These are phyloP conservation scores for Spisula subtruncata DNA, from an alignment of 2,888 invertebrate species.

Conservation along the genomic window DNA sequence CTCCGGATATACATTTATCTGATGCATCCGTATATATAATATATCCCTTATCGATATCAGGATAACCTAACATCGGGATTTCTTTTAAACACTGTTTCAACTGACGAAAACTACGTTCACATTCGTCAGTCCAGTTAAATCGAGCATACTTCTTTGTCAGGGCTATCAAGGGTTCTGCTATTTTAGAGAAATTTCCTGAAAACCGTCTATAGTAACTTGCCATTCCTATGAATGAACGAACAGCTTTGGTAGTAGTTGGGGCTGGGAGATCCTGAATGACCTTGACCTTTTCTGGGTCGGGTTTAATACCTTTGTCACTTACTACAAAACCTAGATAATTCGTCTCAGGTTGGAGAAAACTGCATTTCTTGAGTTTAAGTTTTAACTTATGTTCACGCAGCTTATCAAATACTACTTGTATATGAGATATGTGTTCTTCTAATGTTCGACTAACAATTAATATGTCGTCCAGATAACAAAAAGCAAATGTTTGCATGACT, in stretches of 20 bases:
- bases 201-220: slow-evolving; percentile 60
- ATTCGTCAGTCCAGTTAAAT: slow-evolving; percentile 48
- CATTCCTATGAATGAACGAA: slow-evolving; percentile 68
- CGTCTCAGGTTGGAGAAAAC: slow-evolving; percentile 36
- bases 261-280: slow-evolving; percentile 25
- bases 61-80: slow-evolving; percentile 58
- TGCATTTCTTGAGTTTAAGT: slow-evolving; percentile 47
- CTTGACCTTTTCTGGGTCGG: slow-evolving; percentile 29
- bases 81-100: slow-evolving; percentile 55
- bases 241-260: slow-evolving; percentile 54
- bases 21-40: slow-evolving; percentile 16
- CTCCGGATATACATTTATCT: background rate
- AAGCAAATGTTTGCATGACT: no score
- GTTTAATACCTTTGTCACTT: slow-evolving; percentile 15
- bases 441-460: background rate
- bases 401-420: background rate
- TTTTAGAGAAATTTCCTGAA: background rate
- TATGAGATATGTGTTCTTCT: background rate
- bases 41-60: slow-evolving; percentile 32
- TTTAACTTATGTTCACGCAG: slow-evolving; percentile 27
- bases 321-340: slow-evolving; percentile 48
- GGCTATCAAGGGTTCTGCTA: slow-evolving; percentile 41
- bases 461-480: no score
- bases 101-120: slow-evolving; percentile 53
- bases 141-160: slow-evolving; percentile 51